phyloP scores from a whole-genome alignment of 2,888 invertebrate genomes.

The Perdita meconis region DNA sequence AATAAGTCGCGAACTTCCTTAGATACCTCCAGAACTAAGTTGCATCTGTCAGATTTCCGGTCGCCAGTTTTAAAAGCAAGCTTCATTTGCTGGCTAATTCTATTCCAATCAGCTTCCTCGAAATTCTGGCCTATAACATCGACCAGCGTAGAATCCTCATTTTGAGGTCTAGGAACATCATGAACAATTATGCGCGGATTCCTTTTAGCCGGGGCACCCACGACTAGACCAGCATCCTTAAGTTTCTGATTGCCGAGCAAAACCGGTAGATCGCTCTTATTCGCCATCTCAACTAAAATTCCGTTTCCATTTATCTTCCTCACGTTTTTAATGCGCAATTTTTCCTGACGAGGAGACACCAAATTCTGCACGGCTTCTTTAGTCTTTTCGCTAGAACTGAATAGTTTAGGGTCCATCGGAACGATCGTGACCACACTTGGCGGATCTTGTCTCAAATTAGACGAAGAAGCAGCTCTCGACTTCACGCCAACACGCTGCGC shows the following conservation, averaged over 20 bases:
- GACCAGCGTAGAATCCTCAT: background rate
- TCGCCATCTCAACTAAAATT: background rate
- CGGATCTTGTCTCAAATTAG: background rate
- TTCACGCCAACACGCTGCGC: background rate
- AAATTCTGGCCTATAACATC: background rate
- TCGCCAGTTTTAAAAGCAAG: conserved; percentile 18
- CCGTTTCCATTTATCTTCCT: no score
- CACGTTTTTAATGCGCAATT: no score
- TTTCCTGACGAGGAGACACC: background rate
- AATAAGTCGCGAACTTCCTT: background rate
- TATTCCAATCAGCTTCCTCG: background rate
- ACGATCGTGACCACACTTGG: background rate
- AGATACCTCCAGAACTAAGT: conserved; percentile 4
- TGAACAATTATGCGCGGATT: background rate
- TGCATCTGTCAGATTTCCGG: background rate
- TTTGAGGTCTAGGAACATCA: background rate
- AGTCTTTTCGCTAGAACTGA: background rate
- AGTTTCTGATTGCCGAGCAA: background rate
- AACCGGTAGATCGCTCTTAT: background rate
- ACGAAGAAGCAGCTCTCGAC: background rate
- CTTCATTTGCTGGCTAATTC: background rate
- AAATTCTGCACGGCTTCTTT: background rate
- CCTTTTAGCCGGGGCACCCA: background rate
- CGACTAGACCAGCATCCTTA: background rate
- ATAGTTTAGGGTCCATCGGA: background rate